Percentiles rank a stretch among this genome's conserved stretches.
These are phyloP conservation scores for Cataglyphis altisquamis DNA, from an alignment of 2,888 invertebrate species.

Conservation along the genomic window DNA sequence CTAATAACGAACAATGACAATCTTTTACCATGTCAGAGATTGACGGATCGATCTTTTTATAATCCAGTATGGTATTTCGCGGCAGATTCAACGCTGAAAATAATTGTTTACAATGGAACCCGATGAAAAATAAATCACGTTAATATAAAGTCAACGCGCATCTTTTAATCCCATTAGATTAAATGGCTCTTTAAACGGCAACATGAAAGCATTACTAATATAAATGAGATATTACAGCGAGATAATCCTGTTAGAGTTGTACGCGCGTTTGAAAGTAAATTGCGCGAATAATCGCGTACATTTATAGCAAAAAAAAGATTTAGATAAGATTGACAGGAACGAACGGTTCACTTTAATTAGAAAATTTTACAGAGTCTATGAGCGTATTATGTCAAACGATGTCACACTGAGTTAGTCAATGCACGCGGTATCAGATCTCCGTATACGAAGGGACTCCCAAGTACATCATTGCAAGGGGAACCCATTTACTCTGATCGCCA, in stretches of 20 bases:
- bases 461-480: conserved; percentile 16
- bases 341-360: not conserved
- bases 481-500: conserved; percentile 54
- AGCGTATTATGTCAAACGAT: conserved; percentile 29
- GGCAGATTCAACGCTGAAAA: not conserved
- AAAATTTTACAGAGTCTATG: not conserved
- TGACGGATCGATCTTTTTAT: not conserved
- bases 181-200: not conserved
- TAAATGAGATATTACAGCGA: not conserved
- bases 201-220: conserved; percentile 19
- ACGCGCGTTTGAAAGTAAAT: conserved; percentile 5
- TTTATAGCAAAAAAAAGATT: not conserved
- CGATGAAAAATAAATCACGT: conserved; percentile 15
- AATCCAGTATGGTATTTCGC: not conserved
- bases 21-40: not conserved
- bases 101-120: not conserved
- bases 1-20: not conserved
- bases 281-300: conserved; percentile 6
- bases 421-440: not conserved
- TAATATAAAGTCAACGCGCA: not conserved
- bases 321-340: not conserved
- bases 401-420: not conserved
- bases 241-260: not conserved
- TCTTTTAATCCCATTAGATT: conserved; percentile 15
- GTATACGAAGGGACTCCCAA: conserved; percentile 3